Conservation (phyloP, 2,113 vertebrate species). For the Atlantisia rogersi region DNA sequence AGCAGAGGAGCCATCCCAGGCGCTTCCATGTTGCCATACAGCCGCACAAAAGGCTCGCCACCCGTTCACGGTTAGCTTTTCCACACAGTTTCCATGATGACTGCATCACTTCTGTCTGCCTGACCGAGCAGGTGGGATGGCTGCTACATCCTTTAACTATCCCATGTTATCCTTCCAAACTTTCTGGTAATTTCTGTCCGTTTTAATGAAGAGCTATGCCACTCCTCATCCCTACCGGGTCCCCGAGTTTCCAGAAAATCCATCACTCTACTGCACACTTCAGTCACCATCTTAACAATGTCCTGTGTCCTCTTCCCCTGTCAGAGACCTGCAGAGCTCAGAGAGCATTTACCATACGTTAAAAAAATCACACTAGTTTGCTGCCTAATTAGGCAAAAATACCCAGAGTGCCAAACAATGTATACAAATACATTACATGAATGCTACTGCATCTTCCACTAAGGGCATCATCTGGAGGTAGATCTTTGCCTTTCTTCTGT, state of each 20-base stretch:
- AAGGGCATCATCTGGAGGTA: not conserved
- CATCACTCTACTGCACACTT: no score
- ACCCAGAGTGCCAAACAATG: not conserved
- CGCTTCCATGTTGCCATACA: not conserved
- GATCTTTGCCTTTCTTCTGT: not conserved
- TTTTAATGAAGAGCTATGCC: not conserved
- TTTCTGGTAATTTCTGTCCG: not conserved
- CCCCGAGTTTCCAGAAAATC: not conserved
- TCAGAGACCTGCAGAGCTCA: not conserved
- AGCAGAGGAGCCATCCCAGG: not conserved
- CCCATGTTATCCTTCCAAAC: not conserved
- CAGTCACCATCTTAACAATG: not conserved
- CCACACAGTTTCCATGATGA: not conserved
- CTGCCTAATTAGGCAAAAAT: not conserved
- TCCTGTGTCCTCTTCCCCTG: not conserved
- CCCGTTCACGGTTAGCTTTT: not conserved
- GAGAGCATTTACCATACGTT: not conserved
- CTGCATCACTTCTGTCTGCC: not conserved
- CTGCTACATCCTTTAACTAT: not conserved
- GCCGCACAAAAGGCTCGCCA: not conserved
- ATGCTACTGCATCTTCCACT: not conserved
- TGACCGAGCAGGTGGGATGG: not conserved
- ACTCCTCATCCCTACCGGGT: not conserved
- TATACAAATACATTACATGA: not conserved
- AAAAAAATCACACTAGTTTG: not conserved